phyloP scores from a whole-genome alignment of 2,797 vertebrate genomes.

The Enteromius argenteus region DNA sequence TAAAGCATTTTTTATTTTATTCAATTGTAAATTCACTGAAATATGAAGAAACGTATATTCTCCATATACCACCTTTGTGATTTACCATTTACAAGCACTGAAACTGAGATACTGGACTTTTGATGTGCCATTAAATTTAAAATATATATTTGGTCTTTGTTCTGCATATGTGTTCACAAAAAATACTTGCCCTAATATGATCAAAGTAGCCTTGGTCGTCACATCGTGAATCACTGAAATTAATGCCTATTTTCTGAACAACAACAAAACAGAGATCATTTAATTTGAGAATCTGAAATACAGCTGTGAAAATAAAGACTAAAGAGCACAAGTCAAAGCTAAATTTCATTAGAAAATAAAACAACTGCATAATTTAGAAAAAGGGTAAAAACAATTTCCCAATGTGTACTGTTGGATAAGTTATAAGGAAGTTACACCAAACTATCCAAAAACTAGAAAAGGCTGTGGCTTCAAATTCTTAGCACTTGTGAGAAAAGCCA shows the following conservation, averaged over 20 bases:
- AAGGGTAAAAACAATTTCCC: not conserved
- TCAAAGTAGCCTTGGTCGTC: not conserved
- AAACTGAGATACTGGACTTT: not conserved
- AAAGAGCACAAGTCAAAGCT: constrained; percentile 4
- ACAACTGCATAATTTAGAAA: not conserved
- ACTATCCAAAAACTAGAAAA: not conserved
- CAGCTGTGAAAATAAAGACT: not conserved
- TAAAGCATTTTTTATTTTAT: not conserved
- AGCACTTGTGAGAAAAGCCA: not conserved
- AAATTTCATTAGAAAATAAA: not conserved
- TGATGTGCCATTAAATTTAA: not conserved
- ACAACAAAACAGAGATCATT: not conserved
- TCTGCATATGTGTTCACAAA: not conserved
- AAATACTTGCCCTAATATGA: not conserved
- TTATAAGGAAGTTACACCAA: not conserved
- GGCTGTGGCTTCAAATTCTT: not conserved
- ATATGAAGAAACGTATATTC: not conserved
- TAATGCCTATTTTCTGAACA: not conserved
- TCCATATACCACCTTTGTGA: not conserved
- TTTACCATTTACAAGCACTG: not conserved
- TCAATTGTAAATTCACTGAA: not conserved
- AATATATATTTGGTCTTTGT: constrained; percentile 7
- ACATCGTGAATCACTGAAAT: not conserved
- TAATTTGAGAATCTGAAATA: constrained; percentile 16
- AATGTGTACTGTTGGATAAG: not conserved